phyloP scores from a whole-genome alignment of 2,113 vertebrate genomes.

The Toxotes chatareus region DNA sequence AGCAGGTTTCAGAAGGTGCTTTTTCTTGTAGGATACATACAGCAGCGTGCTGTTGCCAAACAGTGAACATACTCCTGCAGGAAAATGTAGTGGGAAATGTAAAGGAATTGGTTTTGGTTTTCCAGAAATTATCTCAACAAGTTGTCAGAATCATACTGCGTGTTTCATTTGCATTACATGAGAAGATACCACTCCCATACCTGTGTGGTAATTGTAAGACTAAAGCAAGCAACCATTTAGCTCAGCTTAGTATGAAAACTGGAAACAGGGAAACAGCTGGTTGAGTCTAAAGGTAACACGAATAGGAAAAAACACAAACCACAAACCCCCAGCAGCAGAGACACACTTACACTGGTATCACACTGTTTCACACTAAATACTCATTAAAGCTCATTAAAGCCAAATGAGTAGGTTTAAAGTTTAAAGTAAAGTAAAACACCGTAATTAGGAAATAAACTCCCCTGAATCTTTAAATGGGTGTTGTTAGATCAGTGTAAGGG shows the following conservation, averaged over 20 bases:
- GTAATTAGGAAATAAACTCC: background rate
- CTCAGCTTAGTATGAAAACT: too few relatives aligned
- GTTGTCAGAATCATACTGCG: background rate
- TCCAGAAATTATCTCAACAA: too few relatives aligned
- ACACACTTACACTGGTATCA: too few relatives aligned
- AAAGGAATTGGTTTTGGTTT: background rate
- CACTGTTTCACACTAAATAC: too few relatives aligned
- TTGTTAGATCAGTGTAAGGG: background rate
- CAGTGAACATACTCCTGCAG: slow-evolving; percentile 84
- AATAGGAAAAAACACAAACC: too few relatives aligned
- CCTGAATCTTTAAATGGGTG: background rate
- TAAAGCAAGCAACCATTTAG: background rate
- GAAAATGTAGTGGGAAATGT: background rate
- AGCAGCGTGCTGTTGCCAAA: slow-evolving; percentile 85
- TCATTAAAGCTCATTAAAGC: background rate
- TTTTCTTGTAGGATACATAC: slow-evolving; percentile 86
- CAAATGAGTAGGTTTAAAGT: background rate
- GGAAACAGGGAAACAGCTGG: too few relatives aligned
- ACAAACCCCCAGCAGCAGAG: background rate
- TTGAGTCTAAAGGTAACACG: too few relatives aligned
- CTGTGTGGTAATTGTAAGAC: background rate
- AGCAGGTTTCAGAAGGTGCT: slow-evolving; percentile 85
- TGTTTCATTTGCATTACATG: background rate
- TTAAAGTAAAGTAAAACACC: too few relatives aligned
- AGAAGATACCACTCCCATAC: background rate